Base-by-base conservation (phyloP, 2,888 invertebrate species). In the Spodoptera exigua region DNA sequence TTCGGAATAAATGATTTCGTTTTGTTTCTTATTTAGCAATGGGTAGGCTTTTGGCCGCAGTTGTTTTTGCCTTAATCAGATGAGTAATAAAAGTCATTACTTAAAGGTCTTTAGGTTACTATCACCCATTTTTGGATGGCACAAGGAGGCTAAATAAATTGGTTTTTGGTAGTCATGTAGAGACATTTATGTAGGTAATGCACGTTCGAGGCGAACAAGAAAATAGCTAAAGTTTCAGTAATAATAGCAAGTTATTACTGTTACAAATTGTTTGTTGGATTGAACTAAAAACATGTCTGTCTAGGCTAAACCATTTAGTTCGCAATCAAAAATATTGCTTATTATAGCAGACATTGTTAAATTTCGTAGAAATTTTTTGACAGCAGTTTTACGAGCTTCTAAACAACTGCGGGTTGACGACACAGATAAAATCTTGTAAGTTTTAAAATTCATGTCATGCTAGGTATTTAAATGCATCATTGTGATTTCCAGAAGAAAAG, bases 171-270 rank as follows among this genome's bases (percentile, higher is more conserved):
- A 47, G 17, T 58, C 21, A 10, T 44, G 32, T 36, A 2, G 9
- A 44, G 2, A 48, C 2, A 46, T 17, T 18, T 46, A n/a, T 45
- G 34, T 21, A 34, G 5, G 40, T 45, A 3, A 41, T 36, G 39
- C 36, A 17, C 55, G 56, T 52, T 57, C 21, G 34, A 43, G 9
- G 17, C 45, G 56, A 47, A 54, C 17, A 61, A 51, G 40, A 55
- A 60, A 62, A 65, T 41, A 14, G n/a, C 46, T 7, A 51, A 76
- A 72, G 56, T 72, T 27, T 76, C 11, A 41, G 11, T 13, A 56
- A 67, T 63, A 64, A 60, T 56, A 39, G 41, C 10, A 27, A 62
- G 55, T 43, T 61, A 65, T 64, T 59, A 60, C 58, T 48, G 57
- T 49, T 44, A 44, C 47, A 36, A 48, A 54, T 54, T 16, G 56